Base-by-base conservation (phyloP, 2,113 vertebrate genomes). In the Engraulis encrasicolus region DNA sequence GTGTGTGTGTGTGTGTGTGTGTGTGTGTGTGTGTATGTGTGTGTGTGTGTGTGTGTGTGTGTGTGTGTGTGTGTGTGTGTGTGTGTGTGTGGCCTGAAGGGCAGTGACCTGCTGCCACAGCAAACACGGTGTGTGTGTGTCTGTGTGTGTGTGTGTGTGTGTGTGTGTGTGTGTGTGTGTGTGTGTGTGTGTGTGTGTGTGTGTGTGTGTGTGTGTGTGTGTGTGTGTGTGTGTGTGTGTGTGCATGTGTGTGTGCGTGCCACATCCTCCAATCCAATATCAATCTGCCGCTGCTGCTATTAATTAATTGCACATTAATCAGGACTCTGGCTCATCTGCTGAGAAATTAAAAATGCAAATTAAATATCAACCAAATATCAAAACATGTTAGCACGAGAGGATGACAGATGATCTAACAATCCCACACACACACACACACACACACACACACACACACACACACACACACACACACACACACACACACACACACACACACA, bases 281-380 rank as follows among this genome's bases (percentile, higher is more conserved):
- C 87, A 87, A 84, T 85, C 81, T 87, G 84, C n/a, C n/a, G n/a
- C 86, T 82, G 54, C 80, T 83, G 78, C 82, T 74, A 79, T 78
- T 87, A 89, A 87, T 87, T 89, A 88, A 85, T 81, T 91, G 87
- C 86, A 87, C 86, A 88, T 89, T 90, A 88, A 88, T 85, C 85
- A 90, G 86, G 71, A 82, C 31, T 84, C 85, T 45, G 82, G 83
- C 86, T 89, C 88, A 87, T 89, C 86, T 89, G 84, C 85, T 83
- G 85, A 84, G 83, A 90, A 89, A 90, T 90, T 86, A 89, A 88
- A 90, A 88, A 90, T 90, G 89, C 86, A 88, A 89, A 90, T 90
- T 84, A 86, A 84, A 85, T 86, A 86, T 87, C 85, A 86, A 78
- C 80, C 77, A 82, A 89, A 83, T 84, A 83, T 79, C 85, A 87